A percentile compares a stretch with the other conserved stretches of the same genome.
These are phyloP conservation scores for Therioaphis trifolii DNA, from an alignment of 2,888 invertebrate genomes.

Conservation along the genomic window DNA sequence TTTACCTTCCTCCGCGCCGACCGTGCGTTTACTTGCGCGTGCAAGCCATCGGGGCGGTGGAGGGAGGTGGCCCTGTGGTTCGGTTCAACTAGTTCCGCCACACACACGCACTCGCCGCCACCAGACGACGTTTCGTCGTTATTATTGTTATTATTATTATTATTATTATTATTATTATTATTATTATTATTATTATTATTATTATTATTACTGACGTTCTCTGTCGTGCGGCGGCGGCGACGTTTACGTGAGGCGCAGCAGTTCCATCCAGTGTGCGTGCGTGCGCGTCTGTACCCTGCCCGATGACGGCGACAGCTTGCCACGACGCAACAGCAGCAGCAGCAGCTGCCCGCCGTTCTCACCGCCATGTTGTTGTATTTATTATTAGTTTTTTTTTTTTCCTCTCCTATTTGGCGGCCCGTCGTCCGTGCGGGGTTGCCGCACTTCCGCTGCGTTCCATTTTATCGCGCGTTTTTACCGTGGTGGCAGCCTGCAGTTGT, in stretches of 20 bases:
- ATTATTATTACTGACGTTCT: no score
- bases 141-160: no score
- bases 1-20: not conserved
- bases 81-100: constrained; percentile 25
- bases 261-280: not conserved
- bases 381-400: no score
- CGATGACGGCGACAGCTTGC: not conserved
- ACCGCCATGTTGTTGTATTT: constrained; percentile 42
- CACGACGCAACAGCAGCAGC: not conserved
- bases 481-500: no score
- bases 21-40: not conserved
- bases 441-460: not conserved
- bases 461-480: not conserved
- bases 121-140: no score
- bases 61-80: not conserved
- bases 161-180: no score
- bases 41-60: not conserved
- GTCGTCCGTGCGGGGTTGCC: not conserved
- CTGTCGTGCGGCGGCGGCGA: no score
- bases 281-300: not conserved
- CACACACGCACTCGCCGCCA: not conserved
- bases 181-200: no score
- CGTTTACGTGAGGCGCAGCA: no score
- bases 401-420: no score
- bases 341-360: constrained; percentile 6